Evolutionary conservation across 2,888 invertebrate genomes (phyloP).

Genomic region (Melinopterus prodromus): DNA sequence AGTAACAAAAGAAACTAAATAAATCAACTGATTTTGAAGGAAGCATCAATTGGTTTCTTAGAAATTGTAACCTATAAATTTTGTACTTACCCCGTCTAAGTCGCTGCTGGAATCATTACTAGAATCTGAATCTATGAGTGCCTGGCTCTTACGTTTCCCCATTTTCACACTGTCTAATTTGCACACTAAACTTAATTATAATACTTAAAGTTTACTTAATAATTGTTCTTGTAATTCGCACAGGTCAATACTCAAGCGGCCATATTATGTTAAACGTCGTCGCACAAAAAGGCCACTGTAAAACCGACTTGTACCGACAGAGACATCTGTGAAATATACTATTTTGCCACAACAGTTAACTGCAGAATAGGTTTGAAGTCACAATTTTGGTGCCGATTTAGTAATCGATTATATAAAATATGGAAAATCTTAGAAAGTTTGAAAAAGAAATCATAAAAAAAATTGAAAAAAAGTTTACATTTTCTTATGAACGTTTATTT

Average conservation of each 20-base stretch:
- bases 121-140: constrained; percentile 83
- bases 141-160: constrained; percentile 87
- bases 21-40: neutral
- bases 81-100: constrained; percentile 74
- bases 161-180: constrained; percentile 58
- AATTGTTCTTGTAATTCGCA: constrained; percentile 28
- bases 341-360: neutral
- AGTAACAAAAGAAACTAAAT: constrained; percentile 1
- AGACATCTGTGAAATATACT: neutral
- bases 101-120: constrained; percentile 83
- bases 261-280: constrained; percentile 18
- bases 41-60: constrained; percentile 17
- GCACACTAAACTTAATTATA: constrained; percentile 16
- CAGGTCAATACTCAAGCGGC: constrained; percentile 30
- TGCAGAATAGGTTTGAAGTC: no score
- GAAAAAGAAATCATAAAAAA: no score
- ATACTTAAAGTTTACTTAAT: constrained; percentile 18
- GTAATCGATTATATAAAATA: no score
- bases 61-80: constrained; percentile 38
- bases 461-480: no score
- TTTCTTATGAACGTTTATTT: no score
- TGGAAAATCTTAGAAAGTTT: no score
- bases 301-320: neutral
- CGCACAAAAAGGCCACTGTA: neutral
- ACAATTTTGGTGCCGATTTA: no score